Conservation (phyloP, 1,140 invertebrate genomes). For the Dendroctonus ponderosae region DNA sequence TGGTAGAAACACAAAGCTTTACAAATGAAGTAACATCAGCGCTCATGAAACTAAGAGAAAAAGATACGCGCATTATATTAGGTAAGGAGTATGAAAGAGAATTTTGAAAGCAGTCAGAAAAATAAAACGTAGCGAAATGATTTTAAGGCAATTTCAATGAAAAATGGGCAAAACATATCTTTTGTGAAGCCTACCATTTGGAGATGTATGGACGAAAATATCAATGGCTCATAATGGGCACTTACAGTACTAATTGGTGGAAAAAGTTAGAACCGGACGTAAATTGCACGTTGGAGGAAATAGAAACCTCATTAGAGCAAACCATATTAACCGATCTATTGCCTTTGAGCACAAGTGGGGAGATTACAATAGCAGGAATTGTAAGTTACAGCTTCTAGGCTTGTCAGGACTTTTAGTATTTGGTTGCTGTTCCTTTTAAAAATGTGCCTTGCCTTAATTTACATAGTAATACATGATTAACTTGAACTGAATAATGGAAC, state of each 20-base stretch:
- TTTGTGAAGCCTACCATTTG: slow-evolving; percentile 82
- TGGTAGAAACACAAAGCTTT: slow-evolving; percentile 91
- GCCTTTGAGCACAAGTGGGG: slow-evolving; percentile 68
- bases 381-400: slow-evolving; percentile 60
- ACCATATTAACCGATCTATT: slow-evolving; percentile 86
- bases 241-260: slow-evolving; percentile 81
- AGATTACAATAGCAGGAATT: slow-evolving; percentile 85
- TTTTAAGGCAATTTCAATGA: slow-evolving; percentile 89
- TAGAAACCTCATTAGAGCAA: slow-evolving; percentile 82
- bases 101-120: background rate
- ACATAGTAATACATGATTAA: no score
- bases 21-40: slow-evolving; percentile 85
- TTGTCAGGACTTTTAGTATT: no score
- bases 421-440: no score
- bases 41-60: slow-evolving; percentile 81
- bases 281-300: slow-evolving; percentile 72
- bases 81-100: slow-evolving; percentile 24
- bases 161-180: slow-evolving; percentile 87
- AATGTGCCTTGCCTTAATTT: no score
- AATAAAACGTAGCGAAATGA: slow-evolving; percentile 53
- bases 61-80: slow-evolving; percentile 90
- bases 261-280: slow-evolving; percentile 55
- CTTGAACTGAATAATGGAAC: no score
- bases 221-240: slow-evolving; percentile 96
- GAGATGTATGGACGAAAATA: slow-evolving; percentile 59